These are phyloP conservation scores for Rhabditoides inermis DNA, from an alignment of 2,888 invertebrate species.

Conservation along the genomic window DNA sequence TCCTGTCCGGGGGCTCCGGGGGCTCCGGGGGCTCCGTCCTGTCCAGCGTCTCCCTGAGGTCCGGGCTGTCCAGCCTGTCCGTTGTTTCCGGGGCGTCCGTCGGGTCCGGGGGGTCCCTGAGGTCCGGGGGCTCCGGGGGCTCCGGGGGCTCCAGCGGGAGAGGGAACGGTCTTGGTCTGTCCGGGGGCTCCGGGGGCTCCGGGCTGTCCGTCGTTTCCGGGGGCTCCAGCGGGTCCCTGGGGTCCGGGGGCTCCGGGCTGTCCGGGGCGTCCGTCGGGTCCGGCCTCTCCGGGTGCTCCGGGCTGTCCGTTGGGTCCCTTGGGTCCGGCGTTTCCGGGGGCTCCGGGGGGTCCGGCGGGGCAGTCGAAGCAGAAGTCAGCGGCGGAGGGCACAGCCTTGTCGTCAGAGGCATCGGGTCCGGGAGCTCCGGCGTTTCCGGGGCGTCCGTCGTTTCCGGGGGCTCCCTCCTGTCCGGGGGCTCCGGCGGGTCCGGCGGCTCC, in stretches of 20 bases:
- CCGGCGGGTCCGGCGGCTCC: slow-evolving; percentile 30
- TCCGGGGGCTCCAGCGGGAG: too few species aligned
- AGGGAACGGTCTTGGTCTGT: too few species aligned
- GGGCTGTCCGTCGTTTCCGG: too few species aligned
- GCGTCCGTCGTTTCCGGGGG: slow-evolving; percentile 28
- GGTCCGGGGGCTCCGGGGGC: too few species aligned
- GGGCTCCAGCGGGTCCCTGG: too few species aligned
- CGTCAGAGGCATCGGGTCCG: slow-evolving; percentile 34
- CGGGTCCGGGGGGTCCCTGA: slow-evolving; percentile 35
- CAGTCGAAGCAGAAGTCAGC: slow-evolving; percentile 35
- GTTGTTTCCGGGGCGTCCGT: slow-evolving; percentile 32
- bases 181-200: too few species aligned
- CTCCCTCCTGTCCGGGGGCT: slow-evolving; percentile 28
- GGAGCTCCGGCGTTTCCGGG: slow-evolving; percentile 33
- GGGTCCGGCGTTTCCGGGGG: slow-evolving; percentile 32
- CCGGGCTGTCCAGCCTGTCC: slow-evolving; percentile 24
- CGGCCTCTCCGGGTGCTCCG: slow-evolving; percentile 29
- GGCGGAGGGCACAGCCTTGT: slow-evolving; percentile 20
- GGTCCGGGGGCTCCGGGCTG: slow-evolving; percentile 33
- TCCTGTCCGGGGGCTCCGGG: slow-evolving; percentile 33
- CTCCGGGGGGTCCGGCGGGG: slow-evolving; percentile 37
- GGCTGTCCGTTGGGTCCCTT: slow-evolving; percentile 37
- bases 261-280: slow-evolving; percentile 33
- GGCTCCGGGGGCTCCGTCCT: slow-evolving; percentile 32
- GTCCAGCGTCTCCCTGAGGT: slow-evolving; percentile 28